A percentile compares a stretch with the other conserved stretches of the same genome.
Conservation (phyloP, 2,888 invertebrate genomes). For the Aphelenchoides bicaudatus region DNA sequence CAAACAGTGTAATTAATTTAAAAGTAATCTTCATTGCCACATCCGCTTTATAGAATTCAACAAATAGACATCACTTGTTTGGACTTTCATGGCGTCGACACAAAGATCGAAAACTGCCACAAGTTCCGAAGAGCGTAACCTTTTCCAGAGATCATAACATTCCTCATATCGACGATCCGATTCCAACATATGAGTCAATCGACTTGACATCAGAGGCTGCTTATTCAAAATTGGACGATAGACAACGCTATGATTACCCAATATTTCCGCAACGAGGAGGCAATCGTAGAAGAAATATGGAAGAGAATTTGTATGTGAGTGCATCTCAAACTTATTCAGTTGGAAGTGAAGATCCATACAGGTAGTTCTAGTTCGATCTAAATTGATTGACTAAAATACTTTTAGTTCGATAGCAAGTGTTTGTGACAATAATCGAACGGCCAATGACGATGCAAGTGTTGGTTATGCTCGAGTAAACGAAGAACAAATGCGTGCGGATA, state of each 20-base stretch:
- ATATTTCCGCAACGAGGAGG: constrained; percentile 31
- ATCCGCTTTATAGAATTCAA: background rate
- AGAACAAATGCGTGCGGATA: constrained; percentile 19
- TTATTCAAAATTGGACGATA: constrained; percentile 48
- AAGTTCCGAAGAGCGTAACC: background rate
- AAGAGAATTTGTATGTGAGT: constrained; percentile 47
- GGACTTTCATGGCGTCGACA: constrained; percentile 7
- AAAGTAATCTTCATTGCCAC: background rate
- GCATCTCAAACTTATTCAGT: constrained; percentile 55
- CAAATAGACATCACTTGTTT: background rate
- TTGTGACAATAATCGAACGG: constrained; percentile 19
- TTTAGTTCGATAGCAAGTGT: constrained; percentile 52
- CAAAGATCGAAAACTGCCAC: constrained; percentile 8
- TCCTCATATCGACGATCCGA: constrained; percentile 42
- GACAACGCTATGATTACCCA: constrained; percentile 45
- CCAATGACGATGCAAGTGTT: constrained; percentile 25
- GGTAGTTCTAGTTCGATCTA: constrained; percentile 30
- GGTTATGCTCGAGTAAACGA: constrained; percentile 51
- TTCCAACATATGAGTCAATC: constrained; percentile 52
- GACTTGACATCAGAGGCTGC: constrained; percentile 51
- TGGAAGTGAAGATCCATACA: constrained; percentile 53
- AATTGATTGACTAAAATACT: background rate
- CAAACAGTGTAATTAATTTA: background rate
- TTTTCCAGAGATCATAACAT: constrained; percentile 15
- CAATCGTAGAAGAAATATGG: constrained; percentile 2